Percentiles rank a stretch among this genome's conserved stretches.
phyloP scores from a whole-genome alignment of 2,888 invertebrate species.

The Machimus atricapillus region DNA sequence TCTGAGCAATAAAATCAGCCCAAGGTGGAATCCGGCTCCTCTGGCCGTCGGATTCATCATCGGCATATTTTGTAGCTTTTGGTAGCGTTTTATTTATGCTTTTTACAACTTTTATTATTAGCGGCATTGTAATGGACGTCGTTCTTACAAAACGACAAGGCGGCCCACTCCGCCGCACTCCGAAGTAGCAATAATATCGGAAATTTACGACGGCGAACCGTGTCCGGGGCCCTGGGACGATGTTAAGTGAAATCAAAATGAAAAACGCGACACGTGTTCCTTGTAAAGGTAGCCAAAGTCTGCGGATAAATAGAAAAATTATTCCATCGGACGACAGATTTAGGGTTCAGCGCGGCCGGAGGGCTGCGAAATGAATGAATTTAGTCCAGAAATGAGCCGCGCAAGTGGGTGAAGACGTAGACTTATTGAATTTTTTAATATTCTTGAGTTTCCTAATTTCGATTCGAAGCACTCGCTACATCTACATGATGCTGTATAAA shows the following conservation, averaged over 20 bases:
- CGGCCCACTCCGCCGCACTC: background rate
- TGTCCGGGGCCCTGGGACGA: background rate
- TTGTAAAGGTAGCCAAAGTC: conserved; percentile 4
- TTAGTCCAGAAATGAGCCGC: background rate
- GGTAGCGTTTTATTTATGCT: conserved; percentile 26
- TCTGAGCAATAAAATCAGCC: conserved; percentile 21
- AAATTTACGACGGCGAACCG: conserved; percentile 14
- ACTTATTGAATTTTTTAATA: background rate
- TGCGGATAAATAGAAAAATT: background rate
- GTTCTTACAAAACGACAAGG: background rate
- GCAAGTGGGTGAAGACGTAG: background rate
- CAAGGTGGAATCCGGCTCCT: conserved; percentile 14
- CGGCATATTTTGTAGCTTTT: conserved; percentile 7
- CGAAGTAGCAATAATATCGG: conserved; percentile 25
- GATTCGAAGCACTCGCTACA: background rate
- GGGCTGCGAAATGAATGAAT: background rate
- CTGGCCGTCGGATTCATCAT: background rate
- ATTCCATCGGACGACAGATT: background rate
- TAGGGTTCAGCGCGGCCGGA: background rate
- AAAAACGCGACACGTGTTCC: conserved; percentile 26
- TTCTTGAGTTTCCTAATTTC: background rate
- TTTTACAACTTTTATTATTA: conserved; percentile 30
- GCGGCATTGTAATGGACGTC: conserved; percentile 20
- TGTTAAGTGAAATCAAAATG: conserved; percentile 21
- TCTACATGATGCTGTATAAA: too few relatives aligned